Evolutionary conservation across 1,140 invertebrate species (phyloP).

Genomic region (Drosophila bocki): DNA sequence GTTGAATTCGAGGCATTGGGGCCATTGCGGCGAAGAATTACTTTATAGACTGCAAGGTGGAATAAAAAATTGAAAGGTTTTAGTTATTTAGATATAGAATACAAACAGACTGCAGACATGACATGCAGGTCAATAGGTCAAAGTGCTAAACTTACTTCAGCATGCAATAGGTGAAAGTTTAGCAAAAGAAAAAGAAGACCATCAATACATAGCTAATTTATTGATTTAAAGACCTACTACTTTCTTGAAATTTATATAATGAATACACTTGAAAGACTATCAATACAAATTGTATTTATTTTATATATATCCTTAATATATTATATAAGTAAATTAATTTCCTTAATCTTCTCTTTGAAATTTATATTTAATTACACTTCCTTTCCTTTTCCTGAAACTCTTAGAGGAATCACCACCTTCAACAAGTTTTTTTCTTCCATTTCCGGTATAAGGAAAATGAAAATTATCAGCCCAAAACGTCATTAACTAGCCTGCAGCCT

Average conservation of each 20-base stretch:
- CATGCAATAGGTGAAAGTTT: slow-evolving; percentile 46
- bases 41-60: slow-evolving; percentile 12
- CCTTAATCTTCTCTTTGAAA: neutral
- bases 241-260: slow-evolving; percentile 5
- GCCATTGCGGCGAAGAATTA: slow-evolving; percentile 58
- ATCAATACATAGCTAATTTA: slow-evolving; percentile 8
- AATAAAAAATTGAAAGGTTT: slow-evolving; percentile 4
- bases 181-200: slow-evolving; percentile 5
- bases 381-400: neutral
- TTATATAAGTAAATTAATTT: neutral
- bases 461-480: slow-evolving; percentile 53
- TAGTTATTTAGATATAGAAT: slow-evolving; percentile 8
- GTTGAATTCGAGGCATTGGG: slow-evolving; percentile 79
- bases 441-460: slow-evolving; percentile 33
- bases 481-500: slow-evolving; percentile 29
- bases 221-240: slow-evolving; percentile 9
- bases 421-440: slow-evolving; percentile 26
- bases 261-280: neutral
- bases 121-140: slow-evolving; percentile 67
- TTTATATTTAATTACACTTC: neutral
- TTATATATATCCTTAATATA: neutral
- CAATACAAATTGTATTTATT: neutral
- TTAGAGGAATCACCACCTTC: neutral
- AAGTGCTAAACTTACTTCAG: slow-evolving; percentile 35
- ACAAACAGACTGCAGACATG: slow-evolving; percentile 13